Conservation (phyloP, 2,113 vertebrate species). For the Hucho hucho region DNA sequence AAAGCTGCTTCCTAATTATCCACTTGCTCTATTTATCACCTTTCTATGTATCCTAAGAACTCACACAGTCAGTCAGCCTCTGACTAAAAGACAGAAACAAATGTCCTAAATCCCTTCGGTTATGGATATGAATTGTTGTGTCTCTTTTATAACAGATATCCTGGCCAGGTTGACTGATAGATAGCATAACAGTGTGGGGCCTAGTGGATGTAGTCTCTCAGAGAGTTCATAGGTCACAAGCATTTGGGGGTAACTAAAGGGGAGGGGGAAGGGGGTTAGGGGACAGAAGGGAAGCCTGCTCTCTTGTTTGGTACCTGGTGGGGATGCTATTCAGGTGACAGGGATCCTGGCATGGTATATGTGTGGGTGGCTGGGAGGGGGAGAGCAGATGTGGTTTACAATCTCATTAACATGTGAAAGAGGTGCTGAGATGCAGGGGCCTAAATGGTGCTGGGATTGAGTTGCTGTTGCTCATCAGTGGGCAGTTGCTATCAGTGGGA, state of each 20-base stretch:
- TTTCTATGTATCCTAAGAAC: slow-evolving; percentile 85
- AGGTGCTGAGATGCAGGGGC: slow-evolving; percentile 82
- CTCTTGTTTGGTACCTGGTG: slow-evolving; percentile 91
- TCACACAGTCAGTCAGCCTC: slow-evolving; percentile 6
- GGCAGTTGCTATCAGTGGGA: slow-evolving; percentile 70
- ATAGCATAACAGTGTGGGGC: slow-evolving; percentile 11
- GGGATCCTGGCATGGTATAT: slow-evolving; percentile 77
- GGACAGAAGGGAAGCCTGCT: slow-evolving; percentile 79
- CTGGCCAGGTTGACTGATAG: slow-evolving; percentile 1
- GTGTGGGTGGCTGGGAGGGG: slow-evolving; percentile 62
- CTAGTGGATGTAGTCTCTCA: slow-evolving; percentile 2
- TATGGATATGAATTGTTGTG: not conserved
- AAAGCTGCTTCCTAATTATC: slow-evolving; percentile 95
- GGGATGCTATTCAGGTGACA: slow-evolving; percentile 93
- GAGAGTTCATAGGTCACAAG: slow-evolving; percentile 12
- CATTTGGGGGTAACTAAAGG: not conserved
- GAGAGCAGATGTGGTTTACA: slow-evolving; percentile 91
- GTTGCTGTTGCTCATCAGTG: slow-evolving; percentile 90
- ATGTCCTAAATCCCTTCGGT: not conserved
- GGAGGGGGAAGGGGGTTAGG: slow-evolving; percentile 57
- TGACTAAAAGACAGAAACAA: not conserved
- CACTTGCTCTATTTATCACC: slow-evolving; percentile 90
- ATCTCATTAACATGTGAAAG: slow-evolving; percentile 95
- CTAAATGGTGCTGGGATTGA: slow-evolving; percentile 84
- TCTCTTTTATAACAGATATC: slow-evolving; percentile 5